phyloP scores from a whole-genome alignment of 1,140 invertebrate species.

The Drosophila persimilis region DNA sequence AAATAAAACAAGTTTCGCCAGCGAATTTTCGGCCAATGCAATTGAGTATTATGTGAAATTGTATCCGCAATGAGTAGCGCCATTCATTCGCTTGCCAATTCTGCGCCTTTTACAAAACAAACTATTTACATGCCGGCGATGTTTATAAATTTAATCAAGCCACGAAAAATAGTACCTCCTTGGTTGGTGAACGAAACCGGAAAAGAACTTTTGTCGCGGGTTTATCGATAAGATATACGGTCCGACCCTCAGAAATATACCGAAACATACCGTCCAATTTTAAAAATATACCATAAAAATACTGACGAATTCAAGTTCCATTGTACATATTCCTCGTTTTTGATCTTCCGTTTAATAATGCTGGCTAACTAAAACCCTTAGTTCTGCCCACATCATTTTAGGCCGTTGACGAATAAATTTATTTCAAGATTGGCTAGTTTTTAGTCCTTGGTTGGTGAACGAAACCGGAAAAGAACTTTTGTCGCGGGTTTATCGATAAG shows the following conservation, averaged over 20 bases:
- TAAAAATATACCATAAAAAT: too few species aligned
- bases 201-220: conserved; percentile 64
- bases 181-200: conserved; percentile 79
- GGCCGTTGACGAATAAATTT: too few species aligned
- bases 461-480: conserved; percentile 78
- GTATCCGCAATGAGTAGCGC: conserved; percentile 1
- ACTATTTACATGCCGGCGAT: conserved; percentile 42
- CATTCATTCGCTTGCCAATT: conserved; percentile 34
- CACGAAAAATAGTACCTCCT: conserved; percentile 68
- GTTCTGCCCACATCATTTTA: too few species aligned
- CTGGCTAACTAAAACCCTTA: too few species aligned
- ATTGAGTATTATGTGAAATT: conserved; percentile 4
- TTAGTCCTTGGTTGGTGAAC: conserved; percentile 45
- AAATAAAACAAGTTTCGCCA: conserved; percentile 7
- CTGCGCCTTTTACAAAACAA: conserved; percentile 22
- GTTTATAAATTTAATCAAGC: conserved; percentile 54
- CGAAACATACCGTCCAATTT: too few species aligned
- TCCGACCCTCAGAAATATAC: background rate
- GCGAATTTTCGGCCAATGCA: conserved; percentile 1
- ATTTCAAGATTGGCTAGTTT: too few species aligned
- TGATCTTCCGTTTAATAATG: too few species aligned
- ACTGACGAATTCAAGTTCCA: too few species aligned
- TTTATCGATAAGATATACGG: too few species aligned
- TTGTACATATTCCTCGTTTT: too few species aligned
- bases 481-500: too few species aligned